Conservation (phyloP, 2,888 invertebrate species). For the Cantharis lateralis region DNA sequence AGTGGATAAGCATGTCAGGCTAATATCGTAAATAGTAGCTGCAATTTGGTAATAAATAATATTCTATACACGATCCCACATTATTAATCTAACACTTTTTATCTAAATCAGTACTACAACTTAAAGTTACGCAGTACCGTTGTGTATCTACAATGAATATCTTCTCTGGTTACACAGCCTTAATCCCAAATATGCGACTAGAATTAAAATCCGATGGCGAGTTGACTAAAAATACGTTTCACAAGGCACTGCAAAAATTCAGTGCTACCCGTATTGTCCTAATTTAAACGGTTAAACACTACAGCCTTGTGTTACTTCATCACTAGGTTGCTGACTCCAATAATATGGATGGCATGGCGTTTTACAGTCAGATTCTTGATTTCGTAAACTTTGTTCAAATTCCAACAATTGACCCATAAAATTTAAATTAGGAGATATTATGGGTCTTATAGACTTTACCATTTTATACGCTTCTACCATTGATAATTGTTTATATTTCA, state of each 20-base stretch:
- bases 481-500: slow-evolving; percentile 82
- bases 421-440: slow-evolving; percentile 94
- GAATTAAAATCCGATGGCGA: slow-evolving; percentile 41
- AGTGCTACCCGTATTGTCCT: slow-evolving; percentile 30
- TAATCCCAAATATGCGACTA: slow-evolving; percentile 48
- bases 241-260: slow-evolving; percentile 23
- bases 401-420: slow-evolving; percentile 91
- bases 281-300: slow-evolving; percentile 55
- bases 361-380: slow-evolving; percentile 51
- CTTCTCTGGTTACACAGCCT: slow-evolving; percentile 55
- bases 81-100: slow-evolving; percentile 7
- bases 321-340: slow-evolving; percentile 60
- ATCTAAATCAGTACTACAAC: slow-evolving; percentile 17
- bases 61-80: slow-evolving; percentile 3
- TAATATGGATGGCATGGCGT: slow-evolving; percentile 57
- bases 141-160: slow-evolving; percentile 41
- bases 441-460: slow-evolving; percentile 82
- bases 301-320: slow-evolving; percentile 61
- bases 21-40: slow-evolving; percentile 16
- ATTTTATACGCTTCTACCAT: slow-evolving; percentile 87
- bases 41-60: slow-evolving; percentile 20
- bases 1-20: slow-evolving; percentile 19
- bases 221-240: slow-evolving; percentile 22
- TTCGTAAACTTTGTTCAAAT: slow-evolving; percentile 71
- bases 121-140: slow-evolving; percentile 33